These are phyloP conservation scores for Pogonocichla stellata DNA, from an alignment of 2,113 vertebrate genomes.

Conservation along the genomic window DNA sequence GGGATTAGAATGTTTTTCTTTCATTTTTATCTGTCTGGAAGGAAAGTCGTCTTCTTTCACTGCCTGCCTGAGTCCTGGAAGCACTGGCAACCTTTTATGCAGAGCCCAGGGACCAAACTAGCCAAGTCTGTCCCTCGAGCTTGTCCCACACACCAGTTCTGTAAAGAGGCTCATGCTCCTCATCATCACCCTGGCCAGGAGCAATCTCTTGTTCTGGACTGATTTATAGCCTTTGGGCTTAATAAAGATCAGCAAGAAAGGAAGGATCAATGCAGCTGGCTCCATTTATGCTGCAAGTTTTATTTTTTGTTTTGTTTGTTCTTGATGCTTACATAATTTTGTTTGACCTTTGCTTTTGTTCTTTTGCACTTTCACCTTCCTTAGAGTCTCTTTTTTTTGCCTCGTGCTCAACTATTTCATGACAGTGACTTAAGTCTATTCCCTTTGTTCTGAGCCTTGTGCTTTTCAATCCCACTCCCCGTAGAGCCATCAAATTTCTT, in stretches of 20 bases:
- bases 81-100: neutral
- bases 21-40: neutral
- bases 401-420: neutral
- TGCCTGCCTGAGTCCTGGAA: neutral
- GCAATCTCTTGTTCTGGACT: neutral
- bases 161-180: neutral
- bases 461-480: neutral
- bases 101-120: neutral
- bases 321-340: constrained; percentile 4
- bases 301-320: neutral
- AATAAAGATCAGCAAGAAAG: neutral
- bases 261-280: neutral
- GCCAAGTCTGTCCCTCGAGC: neutral
- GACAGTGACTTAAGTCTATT: neutral
- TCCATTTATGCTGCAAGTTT: neutral
- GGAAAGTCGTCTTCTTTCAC: neutral
- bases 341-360: neutral
- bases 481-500: constrained; percentile 45
- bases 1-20: neutral
- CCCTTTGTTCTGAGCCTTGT: constrained; percentile 11
- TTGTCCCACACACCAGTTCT: neutral
- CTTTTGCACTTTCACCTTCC: neutral
- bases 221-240: neutral
- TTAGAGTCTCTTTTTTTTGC: neutral
- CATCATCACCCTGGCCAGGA: neutral